Conservation (phyloP, 2,113 vertebrate genomes). For the Corythoichthys haematopterus region DNA sequence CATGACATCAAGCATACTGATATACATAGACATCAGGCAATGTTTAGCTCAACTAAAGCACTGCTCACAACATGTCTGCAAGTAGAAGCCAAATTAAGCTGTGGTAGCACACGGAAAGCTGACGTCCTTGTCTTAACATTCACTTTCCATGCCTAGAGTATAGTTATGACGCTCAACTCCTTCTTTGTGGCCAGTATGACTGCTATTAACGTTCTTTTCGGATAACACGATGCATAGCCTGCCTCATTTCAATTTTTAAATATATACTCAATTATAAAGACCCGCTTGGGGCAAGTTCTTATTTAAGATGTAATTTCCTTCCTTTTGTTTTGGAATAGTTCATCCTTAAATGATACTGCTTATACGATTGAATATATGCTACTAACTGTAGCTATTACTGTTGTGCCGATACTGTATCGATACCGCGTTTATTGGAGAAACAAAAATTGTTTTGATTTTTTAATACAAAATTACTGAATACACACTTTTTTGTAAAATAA, state of each 20-base stretch:
- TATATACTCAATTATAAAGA: neutral
- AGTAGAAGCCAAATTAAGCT: neutral
- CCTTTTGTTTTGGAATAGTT: neutral
- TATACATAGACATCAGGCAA: neutral
- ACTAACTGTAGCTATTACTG: too few species aligned
- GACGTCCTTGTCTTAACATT: neutral
- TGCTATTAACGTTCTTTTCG: neutral
- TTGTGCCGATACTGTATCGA: too few species aligned
- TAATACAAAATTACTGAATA: too few species aligned
- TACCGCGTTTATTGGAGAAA: too few species aligned
- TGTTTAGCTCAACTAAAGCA: neutral
- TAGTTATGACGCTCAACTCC: neutral
- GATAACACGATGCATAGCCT: neutral
- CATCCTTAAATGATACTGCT: too few species aligned
- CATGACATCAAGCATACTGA: constrained; percentile 1
- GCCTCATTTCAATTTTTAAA: neutral
- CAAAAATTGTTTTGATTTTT: too few species aligned
- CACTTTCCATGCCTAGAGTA: neutral
- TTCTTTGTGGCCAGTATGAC: neutral
- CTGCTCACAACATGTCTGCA: constrained; percentile 1
- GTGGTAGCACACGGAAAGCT: constrained; percentile 1
- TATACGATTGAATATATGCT: too few species aligned
- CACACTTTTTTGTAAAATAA: too few species aligned
- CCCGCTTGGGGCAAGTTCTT: neutral
- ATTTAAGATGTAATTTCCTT: neutral